Evolutionary conservation across 2,113 vertebrate species (phyloP), one percentile per base, ranked within the genome.

Genomic region (Ceyx cyanopectus): DNA sequence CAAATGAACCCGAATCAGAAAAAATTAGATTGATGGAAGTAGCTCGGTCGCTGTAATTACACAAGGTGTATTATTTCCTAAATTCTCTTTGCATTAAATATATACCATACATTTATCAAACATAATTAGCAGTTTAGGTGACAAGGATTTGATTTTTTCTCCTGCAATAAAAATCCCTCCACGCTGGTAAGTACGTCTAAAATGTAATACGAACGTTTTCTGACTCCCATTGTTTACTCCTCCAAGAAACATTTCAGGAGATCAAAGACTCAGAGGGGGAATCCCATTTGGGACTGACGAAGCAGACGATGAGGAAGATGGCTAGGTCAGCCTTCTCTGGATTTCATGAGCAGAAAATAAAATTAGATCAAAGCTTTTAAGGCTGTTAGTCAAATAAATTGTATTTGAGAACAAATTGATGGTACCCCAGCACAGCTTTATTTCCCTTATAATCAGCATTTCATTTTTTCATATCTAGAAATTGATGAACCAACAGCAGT

Each of bases 121-220:
- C 97, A 97, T 98, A 98, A 98, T 98, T 98, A 98, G 98, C 97
- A 97, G 97, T 98, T 98, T 97, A 96, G 96, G 96, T 98, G 98
- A 98, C 98, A 98, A 97, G 97, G 97, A 98, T 98, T 97, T 98
- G 97, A 98, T 98, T 98, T 51, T 97, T 97, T 97, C 96, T 93
- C 96, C 95, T 77, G 89, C 95, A 96, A 97, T 98, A 97, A 97
- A 97, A 97, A 97, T 95, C 92, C 89, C 91, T 95, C 95, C 79
- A 84, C 95, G 56, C 70, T 91, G 89, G 95, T 93, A 96, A 77
- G 95, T 92, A 96, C 81, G 85, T 94, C 87, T 82, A 66, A 95
- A 95, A 90, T 4, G 51, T 85, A 95, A 95, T 74, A 73, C 30
- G 89, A 97, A 95, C 89, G 68, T 95, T 84, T 94, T 41, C 84